Base-by-base conservation (phyloP, 2,797 vertebrate species). In the Tokudaia tokunoshimensis region DNA sequence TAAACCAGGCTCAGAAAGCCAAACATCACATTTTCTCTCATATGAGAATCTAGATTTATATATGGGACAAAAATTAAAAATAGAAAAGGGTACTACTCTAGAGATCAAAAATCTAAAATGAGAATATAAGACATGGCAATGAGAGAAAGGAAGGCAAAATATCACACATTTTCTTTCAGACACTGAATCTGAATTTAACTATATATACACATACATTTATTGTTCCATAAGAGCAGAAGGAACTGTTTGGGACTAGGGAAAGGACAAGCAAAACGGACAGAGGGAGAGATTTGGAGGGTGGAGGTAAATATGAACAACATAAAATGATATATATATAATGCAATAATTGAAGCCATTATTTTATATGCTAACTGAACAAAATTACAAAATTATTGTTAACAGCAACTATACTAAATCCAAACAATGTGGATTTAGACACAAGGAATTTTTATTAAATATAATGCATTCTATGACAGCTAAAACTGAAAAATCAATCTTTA, bases 381-480 rank as follows among this genome's bases (percentile, higher is more conserved):
- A 81, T n/a, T 57, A 80, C 20, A 52, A 55, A 6, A 22, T n/a
- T 55, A 11, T 55, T 47, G 34, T 34, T 57, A 59, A 57, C 34
- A 55, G 6, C 17, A 86, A 34, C 47, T 87, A 63, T 34, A 50
- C 61, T 52, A 87, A 93, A 96, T 44, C 20, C 47, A 81, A n/a
- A 80, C 65, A 88, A 81, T 76, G n/a, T 72, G 9, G 47, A 92
- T 89, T 63, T 92, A 19, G 85, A 94, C 37, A 86, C 65, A 92
- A 88, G 37, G 24, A 82, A 63, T 72, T 88, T 83, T 78, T 82
- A 86, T n/a, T 72, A 89, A 93, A 85, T 52, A 89, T 41, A 74
- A 74, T 41, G n/a, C n/a, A 74, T 37, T 41, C n/a, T 19, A 10
- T 74, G 70, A 22, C 8, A 41, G n/a, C 20, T 41, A 74, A 74